These are phyloP conservation scores for Solea solea DNA, from an alignment of 2,113 vertebrate species.

Conservation along the genomic window DNA sequence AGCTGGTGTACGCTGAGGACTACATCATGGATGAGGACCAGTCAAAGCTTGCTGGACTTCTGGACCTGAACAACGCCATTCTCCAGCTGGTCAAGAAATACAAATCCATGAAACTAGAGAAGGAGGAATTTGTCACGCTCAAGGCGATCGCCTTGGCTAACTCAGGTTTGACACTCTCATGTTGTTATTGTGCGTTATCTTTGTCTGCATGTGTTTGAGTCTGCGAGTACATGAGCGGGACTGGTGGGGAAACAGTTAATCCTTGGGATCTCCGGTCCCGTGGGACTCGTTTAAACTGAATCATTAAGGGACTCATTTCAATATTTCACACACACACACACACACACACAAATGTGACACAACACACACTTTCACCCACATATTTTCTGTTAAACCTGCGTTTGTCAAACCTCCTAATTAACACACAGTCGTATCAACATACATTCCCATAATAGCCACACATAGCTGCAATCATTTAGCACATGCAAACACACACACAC, in stretches of 20 bases:
- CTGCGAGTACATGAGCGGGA: conserved; percentile 6
- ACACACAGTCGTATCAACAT: not conserved
- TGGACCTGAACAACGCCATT: conserved; percentile 98
- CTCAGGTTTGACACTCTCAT: conserved; percentile 87
- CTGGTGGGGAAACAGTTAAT: conserved; percentile 76
- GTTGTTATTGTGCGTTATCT: conserved; percentile 6
- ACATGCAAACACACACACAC: not conserved
- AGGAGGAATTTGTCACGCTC: conserved; percentile 98
- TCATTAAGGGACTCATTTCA: conserved; percentile 87
- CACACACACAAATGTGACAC: conserved; percentile 59
- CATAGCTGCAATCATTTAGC: conserved; percentile 16
- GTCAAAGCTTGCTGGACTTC: conserved; percentile 95
- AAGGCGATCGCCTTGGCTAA: conserved; percentile 99
- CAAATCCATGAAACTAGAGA: conserved; percentile 98
- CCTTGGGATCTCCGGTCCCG: conserved; percentile 66
- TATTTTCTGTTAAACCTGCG: not conserved
- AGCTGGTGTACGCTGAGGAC: conserved; percentile 98
- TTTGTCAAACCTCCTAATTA: too few species aligned
- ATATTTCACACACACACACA: conserved; percentile 44
- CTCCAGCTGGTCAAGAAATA: conserved; percentile 99
- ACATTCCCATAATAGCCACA: not conserved
- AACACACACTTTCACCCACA: not conserved
- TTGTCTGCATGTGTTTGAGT: conserved; percentile 7
- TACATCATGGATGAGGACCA: conserved; percentile 99
- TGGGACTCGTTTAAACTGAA: conserved; percentile 82